A percentile compares a stretch with the other conserved stretches of the same genome.
Conservation (phyloP, 1,140 invertebrate species). For the Drosophila tsacasi region DNA sequence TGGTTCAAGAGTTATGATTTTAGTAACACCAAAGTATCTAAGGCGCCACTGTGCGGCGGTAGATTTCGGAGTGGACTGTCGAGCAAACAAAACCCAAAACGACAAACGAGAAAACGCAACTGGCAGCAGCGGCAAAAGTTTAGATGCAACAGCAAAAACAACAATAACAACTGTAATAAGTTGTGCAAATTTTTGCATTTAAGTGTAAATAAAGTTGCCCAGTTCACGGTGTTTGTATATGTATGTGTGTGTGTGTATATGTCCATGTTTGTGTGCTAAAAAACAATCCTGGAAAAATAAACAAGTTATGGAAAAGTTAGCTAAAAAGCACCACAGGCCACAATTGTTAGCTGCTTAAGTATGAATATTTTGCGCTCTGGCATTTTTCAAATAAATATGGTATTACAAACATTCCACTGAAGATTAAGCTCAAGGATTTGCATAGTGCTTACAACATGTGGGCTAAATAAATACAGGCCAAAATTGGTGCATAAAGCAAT, state of each 20-base stretch:
- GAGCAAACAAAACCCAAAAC: conserved; percentile 63
- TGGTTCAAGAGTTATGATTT: no score
- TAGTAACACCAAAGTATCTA: no score
- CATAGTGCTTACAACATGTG: conserved; percentile 29
- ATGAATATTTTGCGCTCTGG: conserved; percentile 46
- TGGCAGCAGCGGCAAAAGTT: conserved; percentile 63
- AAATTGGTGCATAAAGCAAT: conserved; percentile 4
- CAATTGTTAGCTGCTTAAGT: conserved; percentile 53
- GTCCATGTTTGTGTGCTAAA: conserved; percentile 32
- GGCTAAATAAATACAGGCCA: conserved; percentile 9
- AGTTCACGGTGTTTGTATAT: not conserved
- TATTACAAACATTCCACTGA: conserved; percentile 39
- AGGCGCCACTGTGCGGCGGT: no score
- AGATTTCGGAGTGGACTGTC: conserved; percentile 54
- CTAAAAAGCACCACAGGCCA: conserved; percentile 43
- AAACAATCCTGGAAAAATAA: conserved; percentile 55
- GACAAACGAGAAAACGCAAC: conserved; percentile 51
- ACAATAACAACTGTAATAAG: conserved; percentile 79
- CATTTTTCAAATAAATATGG: conserved; percentile 51
- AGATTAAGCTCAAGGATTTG: conserved; percentile 45
- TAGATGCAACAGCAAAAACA: conserved; percentile 67
- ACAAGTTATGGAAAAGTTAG: conserved; percentile 63
- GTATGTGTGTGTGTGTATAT: conserved; percentile 1
- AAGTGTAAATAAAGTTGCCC: conserved; percentile 78
- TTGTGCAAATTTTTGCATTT: conserved; percentile 83